These are phyloP conservation scores for Mola mola DNA, from an alignment of 2,113 vertebrate species.

Conservation along the genomic window DNA sequence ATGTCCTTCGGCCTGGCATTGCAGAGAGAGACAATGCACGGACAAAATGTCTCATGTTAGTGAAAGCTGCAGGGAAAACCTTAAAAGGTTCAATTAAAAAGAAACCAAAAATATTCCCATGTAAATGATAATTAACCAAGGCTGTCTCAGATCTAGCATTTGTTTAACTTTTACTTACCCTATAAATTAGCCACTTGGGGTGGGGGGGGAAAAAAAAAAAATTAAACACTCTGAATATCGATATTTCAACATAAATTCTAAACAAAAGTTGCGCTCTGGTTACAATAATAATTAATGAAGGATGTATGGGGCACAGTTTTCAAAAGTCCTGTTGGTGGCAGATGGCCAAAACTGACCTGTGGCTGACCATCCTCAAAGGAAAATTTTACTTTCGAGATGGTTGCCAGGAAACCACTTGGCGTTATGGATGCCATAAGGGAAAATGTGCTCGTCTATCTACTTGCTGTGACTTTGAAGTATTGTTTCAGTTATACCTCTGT, in stretches of 20 bases:
- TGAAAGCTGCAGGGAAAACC: constrained; percentile 15
- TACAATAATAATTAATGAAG: too few species aligned
- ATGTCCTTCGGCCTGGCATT: constrained; percentile 23
- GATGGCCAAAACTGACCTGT: constrained; percentile 44
- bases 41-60: constrained; percentile 39
- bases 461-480: constrained; percentile 46
- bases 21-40: constrained; percentile 39
- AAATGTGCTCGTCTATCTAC: constrained; percentile 47
- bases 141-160: too few species aligned
- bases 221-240: too few species aligned
- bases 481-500: constrained; percentile 32
- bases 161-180: too few species aligned
- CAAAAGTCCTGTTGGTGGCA: too few species aligned
- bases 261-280: too few species aligned
- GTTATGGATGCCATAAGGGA: constrained; percentile 33
- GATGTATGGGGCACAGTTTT: too few species aligned
- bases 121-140: too few species aligned
- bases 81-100: constrained; percentile 19
- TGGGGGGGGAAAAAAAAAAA: too few species aligned
- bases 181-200: too few species aligned
- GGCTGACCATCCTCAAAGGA: constrained; percentile 51
- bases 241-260: too few species aligned
- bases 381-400: constrained; percentile 34
- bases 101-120: constrained; percentile 42
- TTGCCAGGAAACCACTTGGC: constrained; percentile 65